phyloP scores from a whole-genome alignment of 2,888 invertebrate species.

The Xanthia icteritia region DNA sequence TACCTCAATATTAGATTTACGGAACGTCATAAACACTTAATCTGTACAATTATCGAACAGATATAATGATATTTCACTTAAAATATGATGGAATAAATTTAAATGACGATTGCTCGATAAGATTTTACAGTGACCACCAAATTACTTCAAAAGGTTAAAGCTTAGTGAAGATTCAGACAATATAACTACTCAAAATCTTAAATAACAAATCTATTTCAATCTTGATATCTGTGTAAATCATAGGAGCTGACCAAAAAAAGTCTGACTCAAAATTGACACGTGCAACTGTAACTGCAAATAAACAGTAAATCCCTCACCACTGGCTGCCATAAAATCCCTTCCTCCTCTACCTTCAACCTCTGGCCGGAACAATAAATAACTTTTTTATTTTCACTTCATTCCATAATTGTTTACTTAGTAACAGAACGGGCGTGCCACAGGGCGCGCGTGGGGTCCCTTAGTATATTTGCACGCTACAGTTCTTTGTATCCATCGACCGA shows the following conservation, averaged over 20 bases:
- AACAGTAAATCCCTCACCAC: constrained; percentile 57
- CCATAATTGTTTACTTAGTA: constrained; percentile 78
- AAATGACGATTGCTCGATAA: constrained; percentile 38
- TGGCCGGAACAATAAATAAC: constrained; percentile 78
- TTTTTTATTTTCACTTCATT: constrained; percentile 74
- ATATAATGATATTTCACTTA: constrained; percentile 55
- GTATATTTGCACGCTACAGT: constrained; percentile 70
- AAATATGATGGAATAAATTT: constrained; percentile 50
- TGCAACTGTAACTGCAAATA: constrained; percentile 62
- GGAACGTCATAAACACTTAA: constrained; percentile 57
- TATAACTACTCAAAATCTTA: not conserved
- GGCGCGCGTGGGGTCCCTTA: constrained; percentile 68
- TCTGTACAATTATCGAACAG: constrained; percentile 55
- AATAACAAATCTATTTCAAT: constrained; percentile 5
- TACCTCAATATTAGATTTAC: constrained; percentile 55
- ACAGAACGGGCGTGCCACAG: constrained; percentile 71
- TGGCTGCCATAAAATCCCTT: constrained; percentile 60
- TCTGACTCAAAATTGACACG: constrained; percentile 53
- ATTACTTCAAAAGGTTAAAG: constrained; percentile 17
- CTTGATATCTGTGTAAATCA: not conserved
- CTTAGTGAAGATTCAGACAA: constrained; percentile 1
- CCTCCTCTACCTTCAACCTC: constrained; percentile 72
- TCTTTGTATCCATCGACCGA: constrained; percentile 65
- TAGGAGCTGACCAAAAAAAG: not conserved
- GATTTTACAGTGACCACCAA: constrained; percentile 18